Base-by-base conservation (phyloP, 2,888 invertebrate species). In the Congeria kusceri region DNA sequence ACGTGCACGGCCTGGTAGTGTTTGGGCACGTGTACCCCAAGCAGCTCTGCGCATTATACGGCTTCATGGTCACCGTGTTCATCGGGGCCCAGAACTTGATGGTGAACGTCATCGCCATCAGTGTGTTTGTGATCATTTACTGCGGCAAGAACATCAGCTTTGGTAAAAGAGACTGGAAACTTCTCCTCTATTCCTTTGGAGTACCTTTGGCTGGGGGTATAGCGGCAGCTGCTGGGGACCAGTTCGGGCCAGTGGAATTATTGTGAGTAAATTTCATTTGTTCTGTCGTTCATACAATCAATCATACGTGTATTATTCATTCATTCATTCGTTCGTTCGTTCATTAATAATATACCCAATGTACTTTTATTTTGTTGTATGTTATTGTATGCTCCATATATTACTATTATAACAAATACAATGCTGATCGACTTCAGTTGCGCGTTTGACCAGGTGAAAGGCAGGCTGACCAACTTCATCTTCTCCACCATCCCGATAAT, bases 381-480 rank as follows among this genome's bases (percentile, higher is more conserved):
- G 9, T 1, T 5, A 39, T 7, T 39, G 39, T 5, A 13, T 7
- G 13, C 39, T 15, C 9, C 39, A 39, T 39, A 13, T 39, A 7
- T 39, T 39, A 39, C 39, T 13, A 39, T 3, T 11, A 39, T 39
- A 13, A 39, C 9, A 1, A 3, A 39, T 39, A 39, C 11, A 11
- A 5, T 9, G 9, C 39, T 39, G 39, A 13, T 39, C 15, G 39
- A 39, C 61, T 69, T 69, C 69, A 83, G 83, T 44, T 83, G 83
- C 46, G 77, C 68, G 57, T 83, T 83, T 66, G 83, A 83, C 56
- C 77, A 80, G 3, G 77, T 83, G 11, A 80, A 80, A 28, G 83
- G 80, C 11, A 66, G 65, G 25, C 47, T 64, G 2, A 65, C 73
- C 63, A 74, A 80, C 56, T 59, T 80, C 1, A 68, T 70, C 49